A percentile compares a stretch with the other conserved stretches of the same genome.
These are phyloP conservation scores for Nyctalus aviator DNA, from an alignment of 2,797 vertebrate genomes.

Conservation along the genomic window DNA sequence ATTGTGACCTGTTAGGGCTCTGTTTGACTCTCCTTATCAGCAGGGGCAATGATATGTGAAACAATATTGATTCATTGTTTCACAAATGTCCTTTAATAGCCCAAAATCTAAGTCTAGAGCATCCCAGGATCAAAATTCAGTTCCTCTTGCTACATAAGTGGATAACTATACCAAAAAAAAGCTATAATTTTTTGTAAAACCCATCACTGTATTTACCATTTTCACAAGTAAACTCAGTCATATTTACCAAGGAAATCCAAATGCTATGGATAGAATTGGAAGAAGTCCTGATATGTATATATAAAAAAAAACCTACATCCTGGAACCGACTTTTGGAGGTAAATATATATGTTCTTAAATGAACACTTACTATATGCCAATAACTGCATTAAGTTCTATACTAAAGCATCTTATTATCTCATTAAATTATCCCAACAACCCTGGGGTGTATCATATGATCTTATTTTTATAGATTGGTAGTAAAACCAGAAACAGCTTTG, in stretches of 20 bases:
- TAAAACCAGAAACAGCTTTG: not conserved
- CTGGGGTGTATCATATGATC: not conserved
- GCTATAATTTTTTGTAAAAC: not conserved
- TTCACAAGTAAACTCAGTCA: not conserved
- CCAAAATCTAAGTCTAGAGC: conserved; percentile 49
- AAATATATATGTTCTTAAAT: not conserved
- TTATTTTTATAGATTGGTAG: not conserved
- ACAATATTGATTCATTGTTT: conserved; percentile 66
- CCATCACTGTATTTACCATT: not conserved
- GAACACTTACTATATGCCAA: not conserved
- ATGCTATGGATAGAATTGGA: not conserved
- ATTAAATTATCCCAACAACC: not conserved
- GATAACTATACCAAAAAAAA: not conserved
- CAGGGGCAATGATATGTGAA: conserved; percentile 51
- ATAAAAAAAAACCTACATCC: not conserved
- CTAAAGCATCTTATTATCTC: not conserved
- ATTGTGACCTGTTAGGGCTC: conserved; percentile 55
- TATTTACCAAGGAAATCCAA: conserved; percentile 4
- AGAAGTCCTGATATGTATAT: not conserved
- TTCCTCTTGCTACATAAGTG: not conserved
- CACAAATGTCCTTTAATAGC: conserved; percentile 67
- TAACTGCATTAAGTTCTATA: not conserved
- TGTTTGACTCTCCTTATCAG: conserved; percentile 69
- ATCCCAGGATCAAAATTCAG: not conserved
- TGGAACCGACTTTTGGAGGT: not conserved